Evolutionary conservation across 2,797 vertebrate genomes (phyloP), one percentile per base, ranked within the genome.

Genomic region (Phalloptychus januarius): DNA sequence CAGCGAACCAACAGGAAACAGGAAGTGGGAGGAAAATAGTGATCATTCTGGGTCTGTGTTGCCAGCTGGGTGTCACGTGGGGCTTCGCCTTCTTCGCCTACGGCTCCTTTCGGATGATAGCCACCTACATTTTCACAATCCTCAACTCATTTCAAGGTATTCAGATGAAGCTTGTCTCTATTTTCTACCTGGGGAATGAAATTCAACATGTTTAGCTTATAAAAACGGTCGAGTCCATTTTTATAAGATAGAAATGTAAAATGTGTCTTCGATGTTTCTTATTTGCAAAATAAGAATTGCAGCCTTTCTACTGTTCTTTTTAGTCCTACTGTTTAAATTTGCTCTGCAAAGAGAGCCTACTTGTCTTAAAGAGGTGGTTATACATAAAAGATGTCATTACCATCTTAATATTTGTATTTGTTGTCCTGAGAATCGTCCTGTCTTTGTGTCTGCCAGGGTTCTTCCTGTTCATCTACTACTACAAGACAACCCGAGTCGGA

Each of bases 381-480:
- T 42, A 25, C 23, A 38, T 65, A 20, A 38, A 38, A 65, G 36
- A 36, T 38, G 3, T 65, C 3, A 12, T 38, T 3, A 20, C 25
- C 7, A 7, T 0, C 44, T 61, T 72, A 25, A n/a, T 10, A 28
- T 28, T 78, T 72, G 2, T 28, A 48, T 36, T 56, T 45, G 16
- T 25, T 74, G 2, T 28, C 45, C 46, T 38, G 38, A 48, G 61
- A 23, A 23, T 71, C 3, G 71, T 16, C 10, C 18, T 80, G 16
- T 83, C 70, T 80, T 72, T 54, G 5, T 13, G 11, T 70, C 71
- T 28, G n/a, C 13, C 85, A 95, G 95, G 95, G 80, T 92, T 96
- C 65, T 94, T 94, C 83, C 79, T 95, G 44, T 95, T 95, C 72
- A 76, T 96, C 86, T 95, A 94, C 86, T 95, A 95, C 81, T 82